These are phyloP conservation scores for Epistrophella euchroma DNA, from an alignment of 2,888 invertebrate genomes.

Conservation along the genomic window DNA sequence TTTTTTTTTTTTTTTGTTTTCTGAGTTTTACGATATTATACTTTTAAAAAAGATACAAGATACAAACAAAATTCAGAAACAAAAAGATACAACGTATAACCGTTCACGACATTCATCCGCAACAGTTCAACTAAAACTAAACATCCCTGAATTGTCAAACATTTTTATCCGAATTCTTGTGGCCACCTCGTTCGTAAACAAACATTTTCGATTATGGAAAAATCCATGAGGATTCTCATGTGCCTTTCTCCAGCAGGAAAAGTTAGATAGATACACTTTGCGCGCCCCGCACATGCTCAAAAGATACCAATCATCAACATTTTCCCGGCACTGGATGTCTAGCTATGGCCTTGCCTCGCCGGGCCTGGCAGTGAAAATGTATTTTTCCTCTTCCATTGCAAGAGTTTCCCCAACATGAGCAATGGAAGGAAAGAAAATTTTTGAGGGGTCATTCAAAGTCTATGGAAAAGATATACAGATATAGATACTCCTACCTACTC, in stretches of 20 bases:
- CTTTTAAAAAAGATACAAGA: slow-evolving; percentile 19
- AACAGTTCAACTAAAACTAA: slow-evolving; percentile 75
- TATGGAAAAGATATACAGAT: slow-evolving; percentile 1
- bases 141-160: slow-evolving; percentile 71
- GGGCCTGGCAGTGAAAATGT: slow-evolving; percentile 1
- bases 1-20: slow-evolving; percentile 13
- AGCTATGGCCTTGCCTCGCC: background rate
- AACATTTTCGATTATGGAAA: slow-evolving; percentile 42
- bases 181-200: slow-evolving; percentile 71
- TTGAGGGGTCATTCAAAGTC: slow-evolving; percentile 32
- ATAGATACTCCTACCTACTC: slow-evolving; percentile 12
- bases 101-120: slow-evolving; percentile 67
- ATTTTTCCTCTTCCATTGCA: slow-evolving; percentile 29
- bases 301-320: slow-evolving; percentile 61
- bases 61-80: slow-evolving; percentile 12
- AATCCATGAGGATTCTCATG: slow-evolving; percentile 24
- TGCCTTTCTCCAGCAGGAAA: slow-evolving; percentile 24
- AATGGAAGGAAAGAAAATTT: slow-evolving; percentile 41
- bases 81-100: slow-evolving; percentile 21
- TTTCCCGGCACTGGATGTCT: slow-evolving; percentile 35
- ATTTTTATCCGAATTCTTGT: slow-evolving; percentile 72
- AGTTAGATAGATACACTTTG: slow-evolving; percentile 48
- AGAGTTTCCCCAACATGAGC: slow-evolving; percentile 46
- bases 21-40: slow-evolving; percentile 35
- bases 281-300: slow-evolving; percentile 69